Evolutionary conservation across 2,888 invertebrate genomes (phyloP), one percentile per base, ranked within the genome.

Genomic region (Stenichneumon culpator): DNA sequence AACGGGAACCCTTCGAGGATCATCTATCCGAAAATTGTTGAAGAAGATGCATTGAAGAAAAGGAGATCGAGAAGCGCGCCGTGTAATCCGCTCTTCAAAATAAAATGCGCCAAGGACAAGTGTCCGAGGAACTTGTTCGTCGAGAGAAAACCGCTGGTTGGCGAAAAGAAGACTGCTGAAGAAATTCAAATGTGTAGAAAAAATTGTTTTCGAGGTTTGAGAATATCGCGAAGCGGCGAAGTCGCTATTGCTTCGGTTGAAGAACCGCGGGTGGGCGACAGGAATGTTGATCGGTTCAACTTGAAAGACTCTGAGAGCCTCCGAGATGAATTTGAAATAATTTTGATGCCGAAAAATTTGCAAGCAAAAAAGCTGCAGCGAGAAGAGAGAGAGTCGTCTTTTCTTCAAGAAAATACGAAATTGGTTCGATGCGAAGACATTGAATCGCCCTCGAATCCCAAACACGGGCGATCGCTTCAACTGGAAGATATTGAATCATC

Each of bases 21-120:
- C 2, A 25, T 60, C 16, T 28, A 32, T 16, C 28, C n/a, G 5
- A 14, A 32, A 16, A 28, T 22, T 16, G 16, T n/a, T 19, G 39
- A 32, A 11, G 57, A 4, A 3, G 65, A 57, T 6, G 19, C 19
- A 1, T 16, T 39, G n/a, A 75, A 44, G 7, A 85, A 82, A 36
- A 79, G 52, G 9, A 68, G 86, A 70, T 83, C 87, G 36, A 79
- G 77, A 39, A 87, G 87, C 67, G 86, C 82, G 6, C 86, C 86
- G 3, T 87, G 87, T 52, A 70, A 79, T 19, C 86, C 84, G 9
- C 57, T 86, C 2, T 86, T 86, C 32, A 81, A 69, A 70, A 84
- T 84, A 9, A 86, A 87, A 84, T 87, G 74, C 47, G 54, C 82
- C 9, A 80, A 84, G 47, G 54, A 84, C 16, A 85, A 79, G 70